Percentiles rank a stretch among this genome's conserved stretches.
Conservation (phyloP, 2,888 invertebrate species). For the Noctua pronuba region DNA sequence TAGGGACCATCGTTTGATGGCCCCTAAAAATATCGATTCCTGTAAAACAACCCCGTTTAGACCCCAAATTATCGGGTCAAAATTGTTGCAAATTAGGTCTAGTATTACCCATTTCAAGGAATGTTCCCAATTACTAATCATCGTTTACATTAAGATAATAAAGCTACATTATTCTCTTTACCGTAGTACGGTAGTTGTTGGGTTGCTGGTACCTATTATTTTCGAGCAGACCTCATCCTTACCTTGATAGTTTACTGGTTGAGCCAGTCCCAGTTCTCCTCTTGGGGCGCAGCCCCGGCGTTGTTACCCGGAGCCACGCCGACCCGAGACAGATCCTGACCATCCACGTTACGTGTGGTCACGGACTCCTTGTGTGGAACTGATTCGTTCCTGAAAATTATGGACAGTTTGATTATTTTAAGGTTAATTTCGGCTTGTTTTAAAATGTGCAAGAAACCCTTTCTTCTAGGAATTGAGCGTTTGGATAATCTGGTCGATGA, state of each 20-base stretch:
- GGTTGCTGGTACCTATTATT: neutral
- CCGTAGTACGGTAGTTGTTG: neutral
- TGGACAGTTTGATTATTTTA: neutral
- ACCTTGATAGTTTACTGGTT: constrained; percentile 77
- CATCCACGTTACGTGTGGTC: constrained; percentile 82
- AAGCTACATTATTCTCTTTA: neutral
- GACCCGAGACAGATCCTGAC: constrained; percentile 83
- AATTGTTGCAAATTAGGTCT: neutral
- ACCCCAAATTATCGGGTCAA: neutral
- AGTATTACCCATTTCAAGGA: neutral
- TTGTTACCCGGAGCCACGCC: constrained; percentile 84
- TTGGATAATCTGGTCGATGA: no score
- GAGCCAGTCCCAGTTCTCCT: constrained; percentile 85
- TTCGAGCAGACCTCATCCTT: no score
- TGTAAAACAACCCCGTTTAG: no score
- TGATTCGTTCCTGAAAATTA: constrained; percentile 81
- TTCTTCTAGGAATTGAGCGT: no score
- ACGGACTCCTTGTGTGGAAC: constrained; percentile 83
- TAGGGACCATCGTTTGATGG: no score
- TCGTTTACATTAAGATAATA: neutral
- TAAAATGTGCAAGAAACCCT: no score
- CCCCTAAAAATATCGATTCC: no score
- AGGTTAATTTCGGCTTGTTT: neutral
- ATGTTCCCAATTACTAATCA: neutral
- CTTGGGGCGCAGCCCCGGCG: constrained; percentile 64